Conservation (phyloP, 2,888 invertebrate genomes). For the Andrena haemorrhoa region DNA sequence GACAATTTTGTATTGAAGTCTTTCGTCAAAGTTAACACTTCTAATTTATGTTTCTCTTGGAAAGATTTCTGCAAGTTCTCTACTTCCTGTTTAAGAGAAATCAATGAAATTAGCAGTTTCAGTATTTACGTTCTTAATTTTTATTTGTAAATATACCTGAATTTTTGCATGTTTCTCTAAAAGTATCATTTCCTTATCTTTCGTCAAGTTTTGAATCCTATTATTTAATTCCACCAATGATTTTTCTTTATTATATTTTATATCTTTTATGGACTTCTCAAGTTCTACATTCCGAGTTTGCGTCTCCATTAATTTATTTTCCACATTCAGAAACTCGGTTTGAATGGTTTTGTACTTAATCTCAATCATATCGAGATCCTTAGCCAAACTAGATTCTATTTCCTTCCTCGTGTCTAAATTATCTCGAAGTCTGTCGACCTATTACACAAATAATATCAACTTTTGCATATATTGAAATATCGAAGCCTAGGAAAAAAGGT, state of each 20-base stretch:
- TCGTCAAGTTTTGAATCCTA: conserved; percentile 35
- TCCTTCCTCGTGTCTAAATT: conserved; percentile 30
- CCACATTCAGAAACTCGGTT: conserved; percentile 11
- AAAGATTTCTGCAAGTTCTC: conserved; percentile 10
- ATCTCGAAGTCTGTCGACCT: conserved; percentile 40
- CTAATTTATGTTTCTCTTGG: conserved; percentile 18
- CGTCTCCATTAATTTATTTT: conserved; percentile 41
- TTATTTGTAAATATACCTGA: conserved; percentile 27
- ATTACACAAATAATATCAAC: neutral
- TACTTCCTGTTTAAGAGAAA: conserved; percentile 26
- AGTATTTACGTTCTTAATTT: neutral
- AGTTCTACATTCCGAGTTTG: conserved; percentile 32
- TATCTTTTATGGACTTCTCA: conserved; percentile 6
- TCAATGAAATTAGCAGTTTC: neutral
- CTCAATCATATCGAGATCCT: conserved; percentile 34
- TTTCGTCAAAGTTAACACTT: conserved; percentile 19
- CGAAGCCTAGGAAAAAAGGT: neutral
- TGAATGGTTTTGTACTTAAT: conserved; percentile 24
- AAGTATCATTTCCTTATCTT: conserved; percentile 40
- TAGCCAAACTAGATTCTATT: conserved; percentile 48
- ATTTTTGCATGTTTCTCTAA: conserved; percentile 32
- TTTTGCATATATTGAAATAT: neutral
- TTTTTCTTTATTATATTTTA: neutral
- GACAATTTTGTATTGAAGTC: conserved; percentile 20
- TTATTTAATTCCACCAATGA: conserved; percentile 28